Evolutionary conservation across 35 echinoderm and acorn worm species (phyloP).

Genomic region (Ophioderma brevispina): DNA sequence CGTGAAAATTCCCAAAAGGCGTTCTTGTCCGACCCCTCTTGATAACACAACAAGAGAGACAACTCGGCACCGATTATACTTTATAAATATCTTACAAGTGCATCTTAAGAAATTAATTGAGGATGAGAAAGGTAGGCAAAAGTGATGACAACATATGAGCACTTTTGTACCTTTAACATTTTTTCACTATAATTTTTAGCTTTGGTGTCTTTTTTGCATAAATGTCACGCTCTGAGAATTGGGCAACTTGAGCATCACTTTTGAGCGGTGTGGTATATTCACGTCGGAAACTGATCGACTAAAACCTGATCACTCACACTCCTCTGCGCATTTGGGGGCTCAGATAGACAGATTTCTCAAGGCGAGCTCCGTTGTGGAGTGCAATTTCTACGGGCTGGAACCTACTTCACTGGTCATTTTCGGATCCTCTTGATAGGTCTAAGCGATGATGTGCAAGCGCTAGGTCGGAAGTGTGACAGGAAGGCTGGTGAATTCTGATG

Average conservation of each 20-base stretch:
- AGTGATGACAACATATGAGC: not conserved
- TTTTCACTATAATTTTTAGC: not conserved
- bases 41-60: not conserved
- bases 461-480: constrained; percentile 24
- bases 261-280: not conserved
- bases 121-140: not conserved
- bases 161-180: not conserved
- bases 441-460: constrained; percentile 18
- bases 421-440: constrained; percentile 21
- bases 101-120: constrained; percentile 6
- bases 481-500: constrained; percentile 33
- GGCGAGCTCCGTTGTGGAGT: not conserved
- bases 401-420: constrained; percentile 36
- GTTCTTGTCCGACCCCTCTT: not conserved
- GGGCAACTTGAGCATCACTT: constrained; percentile 9
- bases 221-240: constrained; percentile 8
- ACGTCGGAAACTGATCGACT: not conserved
- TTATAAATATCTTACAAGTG: not conserved
- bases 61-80: not conserved
- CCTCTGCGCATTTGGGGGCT: not conserved
- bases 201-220: not conserved
- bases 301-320: not conserved
- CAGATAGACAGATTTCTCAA: not conserved
- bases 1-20: not conserved
- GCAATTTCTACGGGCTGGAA: constrained; percentile 45